Conservation (phyloP, 1,140 invertebrate species). For the Aphis gossypii region DNA sequence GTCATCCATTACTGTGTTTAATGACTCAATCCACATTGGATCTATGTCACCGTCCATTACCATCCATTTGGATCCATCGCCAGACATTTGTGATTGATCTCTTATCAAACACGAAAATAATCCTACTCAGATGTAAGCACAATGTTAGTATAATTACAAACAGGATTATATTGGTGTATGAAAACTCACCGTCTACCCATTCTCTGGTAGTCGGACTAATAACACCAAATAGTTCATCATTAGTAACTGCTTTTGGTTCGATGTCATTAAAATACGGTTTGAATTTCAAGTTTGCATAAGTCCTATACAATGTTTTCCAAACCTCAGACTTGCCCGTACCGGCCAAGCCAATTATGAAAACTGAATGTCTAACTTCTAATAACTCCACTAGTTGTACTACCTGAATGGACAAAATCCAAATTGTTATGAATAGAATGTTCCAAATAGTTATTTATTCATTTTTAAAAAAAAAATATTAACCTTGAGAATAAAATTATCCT, state of each 20-base stretch:
- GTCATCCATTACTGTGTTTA: conserved; percentile 88
- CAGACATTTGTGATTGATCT: conserved; percentile 87
- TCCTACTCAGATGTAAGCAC: conserved; percentile 64
- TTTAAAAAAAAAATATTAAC: conserved; percentile 62
- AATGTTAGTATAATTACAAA: conserved; percentile 57
- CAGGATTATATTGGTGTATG: neutral
- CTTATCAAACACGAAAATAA: conserved; percentile 92
- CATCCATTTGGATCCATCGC: conserved; percentile 93
- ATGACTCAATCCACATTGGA: conserved; percentile 96
- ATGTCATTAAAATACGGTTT: conserved; percentile 89
- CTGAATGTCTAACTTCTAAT: conserved; percentile 91
- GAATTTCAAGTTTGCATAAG: conserved; percentile 78
- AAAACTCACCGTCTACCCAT: conserved; percentile 88
- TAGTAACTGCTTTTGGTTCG: conserved; percentile 95
- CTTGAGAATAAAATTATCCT: conserved; percentile 87
- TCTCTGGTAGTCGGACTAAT: conserved; percentile 94
- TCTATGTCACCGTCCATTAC: conserved; percentile 96
- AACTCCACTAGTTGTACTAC: conserved; percentile 92
- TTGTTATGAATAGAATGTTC: neutral
- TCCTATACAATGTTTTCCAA: conserved; percentile 87
- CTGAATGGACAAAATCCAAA: conserved; percentile 63
- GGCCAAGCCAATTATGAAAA: conserved; percentile 91
- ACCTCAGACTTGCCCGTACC: conserved; percentile 93
- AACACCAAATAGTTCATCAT: conserved; percentile 93
- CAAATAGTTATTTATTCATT: neutral